Evolutionary conservation across 2,113 vertebrate genomes (phyloP).

Genomic region (Phyllopteryx taeniolatus): DNA sequence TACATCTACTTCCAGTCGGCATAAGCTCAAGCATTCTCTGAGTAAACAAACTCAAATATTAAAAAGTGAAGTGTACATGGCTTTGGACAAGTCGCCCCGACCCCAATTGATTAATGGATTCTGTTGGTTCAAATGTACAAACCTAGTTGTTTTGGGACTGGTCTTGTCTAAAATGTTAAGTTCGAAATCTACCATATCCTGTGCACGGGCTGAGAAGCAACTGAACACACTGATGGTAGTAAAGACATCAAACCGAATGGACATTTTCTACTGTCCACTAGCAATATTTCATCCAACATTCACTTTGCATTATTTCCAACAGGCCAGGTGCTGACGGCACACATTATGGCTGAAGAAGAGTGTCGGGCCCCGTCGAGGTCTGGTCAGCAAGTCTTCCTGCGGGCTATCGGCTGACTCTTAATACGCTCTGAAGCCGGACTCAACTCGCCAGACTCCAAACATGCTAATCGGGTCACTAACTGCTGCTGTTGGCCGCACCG

Average conservation of each 20-base stretch:
- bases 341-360: conserved; percentile 29
- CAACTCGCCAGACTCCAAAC: conserved; percentile 15
- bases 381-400: conserved; percentile 34
- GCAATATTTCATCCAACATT: background rate
- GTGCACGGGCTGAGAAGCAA: too few relatives aligned
- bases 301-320: background rate
- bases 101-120: too few relatives aligned
- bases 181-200: too few relatives aligned
- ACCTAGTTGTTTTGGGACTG: too few relatives aligned
- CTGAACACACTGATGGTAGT: too few relatives aligned
- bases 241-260: background rate
- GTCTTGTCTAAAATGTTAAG: too few relatives aligned
- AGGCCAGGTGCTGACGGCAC: conserved; percentile 31
- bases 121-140: too few relatives aligned
- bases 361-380: conserved; percentile 32
- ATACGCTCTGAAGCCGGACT: conserved; percentile 38
- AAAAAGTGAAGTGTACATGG: too few relatives aligned
- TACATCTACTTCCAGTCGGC: too few relatives aligned
- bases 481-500: conserved; percentile 16
- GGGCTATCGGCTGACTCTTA: conserved; percentile 40
- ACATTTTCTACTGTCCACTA: background rate
- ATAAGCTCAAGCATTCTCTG: too few relatives aligned
- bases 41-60: too few relatives aligned
- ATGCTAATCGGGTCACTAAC: conserved; percentile 30
- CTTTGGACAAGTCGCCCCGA: too few relatives aligned